Conservation (phyloP, 2,113 vertebrate genomes). For the Proteles cristata region DNA sequence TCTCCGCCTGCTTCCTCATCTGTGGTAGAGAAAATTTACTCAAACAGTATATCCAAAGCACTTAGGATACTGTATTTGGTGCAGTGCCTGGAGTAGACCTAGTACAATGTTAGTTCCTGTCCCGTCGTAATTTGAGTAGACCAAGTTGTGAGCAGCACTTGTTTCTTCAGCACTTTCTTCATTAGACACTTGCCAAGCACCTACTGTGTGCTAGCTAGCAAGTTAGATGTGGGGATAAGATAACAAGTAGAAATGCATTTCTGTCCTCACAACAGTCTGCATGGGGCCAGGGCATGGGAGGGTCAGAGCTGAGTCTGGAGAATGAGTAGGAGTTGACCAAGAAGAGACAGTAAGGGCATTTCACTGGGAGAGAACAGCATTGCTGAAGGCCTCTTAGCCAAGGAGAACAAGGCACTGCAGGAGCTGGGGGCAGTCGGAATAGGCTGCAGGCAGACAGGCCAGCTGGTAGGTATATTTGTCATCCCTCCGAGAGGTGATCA, state of each 20-base stretch:
- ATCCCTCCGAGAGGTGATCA: not conserved
- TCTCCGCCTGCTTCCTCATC: not conserved
- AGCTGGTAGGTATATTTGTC: not conserved
- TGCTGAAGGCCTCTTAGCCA: not conserved
- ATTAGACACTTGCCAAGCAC: not conserved
- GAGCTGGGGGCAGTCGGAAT: rapidly evolving
- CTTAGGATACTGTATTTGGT: not conserved
- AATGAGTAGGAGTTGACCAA: not conserved
- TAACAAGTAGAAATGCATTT: not conserved
- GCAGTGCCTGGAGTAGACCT: not conserved
- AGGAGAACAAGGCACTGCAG: not conserved
- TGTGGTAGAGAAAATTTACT: not conserved
- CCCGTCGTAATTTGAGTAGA: not conserved
- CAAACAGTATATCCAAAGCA: not conserved
- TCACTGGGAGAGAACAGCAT: not conserved
- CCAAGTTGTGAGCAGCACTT: too few relatives aligned
- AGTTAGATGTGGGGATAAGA: not conserved
- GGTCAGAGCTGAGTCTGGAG: not conserved
- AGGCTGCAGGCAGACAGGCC: too few relatives aligned
- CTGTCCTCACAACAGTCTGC: not conserved
- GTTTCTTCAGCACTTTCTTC: not conserved
- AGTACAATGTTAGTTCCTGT: not conserved
- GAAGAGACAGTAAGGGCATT: not conserved
- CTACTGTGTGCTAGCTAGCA: not conserved
- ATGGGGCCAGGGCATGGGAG: not conserved